Base-by-base conservation (phyloP, 2,113 vertebrate species). In the Planiliza haematocheilus region DNA sequence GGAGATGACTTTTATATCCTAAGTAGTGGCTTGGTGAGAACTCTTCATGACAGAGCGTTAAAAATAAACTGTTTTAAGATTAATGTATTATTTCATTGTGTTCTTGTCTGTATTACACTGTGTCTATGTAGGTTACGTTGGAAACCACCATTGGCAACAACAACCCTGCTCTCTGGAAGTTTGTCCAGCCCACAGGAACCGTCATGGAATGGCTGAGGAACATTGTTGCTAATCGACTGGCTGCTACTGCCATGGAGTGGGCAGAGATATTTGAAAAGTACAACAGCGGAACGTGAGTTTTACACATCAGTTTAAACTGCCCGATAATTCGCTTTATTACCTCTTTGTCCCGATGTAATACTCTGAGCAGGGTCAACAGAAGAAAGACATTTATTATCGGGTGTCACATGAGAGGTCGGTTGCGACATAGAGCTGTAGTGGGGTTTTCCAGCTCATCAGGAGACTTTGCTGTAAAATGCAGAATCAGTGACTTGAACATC, bases 91-190 rank as follows among this genome's bases (percentile, higher is more conserved):
- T 59, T 14, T 2, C 8, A 1, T 21, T 36, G 10, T 11, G n/a
- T 64, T 38, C 4, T 51, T 61, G 12, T 43, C 55, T 7, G 20
- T 30, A 7, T 11, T 20, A 36, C 12, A 10, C 3, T n/a, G 39
- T 14, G 16, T 84, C 43, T 77, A 49, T 20, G 0, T 87, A 99
- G 98, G 96, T 99, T 9, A 83, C 96, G 0, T 70, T 97, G 86
- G 98, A 99, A 88, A 99, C 97, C 59, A 98, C 97, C 42, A 98
- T 99, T 0, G 96, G 96, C 42, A 99, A 99, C 90, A 96, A 78
- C 87, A 96, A 99, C 61, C 83, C 93, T 0, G 90, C 78, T 0
- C 90, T 94, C 13, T 99, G 97, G 97, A 96, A 94, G 83, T 95
- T 94, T 41, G 94, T 99, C 69, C 84, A 70, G 2, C 96, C 97